Evolutionary conservation across 2,888 invertebrate species (phyloP).

Genomic region (Malthinus flaveolus): DNA sequence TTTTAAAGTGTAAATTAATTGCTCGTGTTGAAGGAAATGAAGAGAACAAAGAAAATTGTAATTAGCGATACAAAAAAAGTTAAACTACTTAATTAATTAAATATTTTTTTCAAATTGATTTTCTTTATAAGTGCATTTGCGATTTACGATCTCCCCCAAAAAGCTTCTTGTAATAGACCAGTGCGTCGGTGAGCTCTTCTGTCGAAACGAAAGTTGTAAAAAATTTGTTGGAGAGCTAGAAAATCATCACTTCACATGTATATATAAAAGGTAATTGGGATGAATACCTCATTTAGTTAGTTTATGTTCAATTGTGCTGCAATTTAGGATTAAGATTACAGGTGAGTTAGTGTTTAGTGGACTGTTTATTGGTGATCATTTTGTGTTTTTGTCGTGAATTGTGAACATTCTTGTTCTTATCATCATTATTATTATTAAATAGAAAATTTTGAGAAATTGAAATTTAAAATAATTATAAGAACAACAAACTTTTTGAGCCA

Average conservation of each 20-base stretch:
- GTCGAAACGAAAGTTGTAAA: constrained; percentile 22
- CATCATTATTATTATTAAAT: too few species aligned
- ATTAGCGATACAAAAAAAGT: too few species aligned
- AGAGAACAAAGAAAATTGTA: too few species aligned
- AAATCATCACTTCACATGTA: constrained; percentile 39
- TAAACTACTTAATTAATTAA: too few species aligned
- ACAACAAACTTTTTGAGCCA: too few species aligned
- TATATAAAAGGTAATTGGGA: constrained; percentile 45
- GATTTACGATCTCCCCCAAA: background rate
- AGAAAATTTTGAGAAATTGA: too few species aligned
- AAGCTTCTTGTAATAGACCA: constrained; percentile 17
- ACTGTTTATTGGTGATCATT: background rate
- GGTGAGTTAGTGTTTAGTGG: constrained; percentile 30
- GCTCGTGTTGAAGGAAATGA: too few species aligned
- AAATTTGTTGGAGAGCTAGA: constrained; percentile 35
- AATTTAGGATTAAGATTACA: constrained; percentile 36
- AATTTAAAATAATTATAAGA: too few species aligned
- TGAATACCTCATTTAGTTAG: constrained; percentile 44
- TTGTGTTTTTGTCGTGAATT: background rate
- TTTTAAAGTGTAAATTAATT: too few species aligned
- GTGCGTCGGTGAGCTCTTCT: constrained; percentile 10
- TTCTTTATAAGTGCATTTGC: too few species aligned
- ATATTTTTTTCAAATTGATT: too few species aligned
- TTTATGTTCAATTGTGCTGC: constrained; percentile 38
- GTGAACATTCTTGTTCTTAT: too few species aligned